Percentiles rank a stretch among this genome's conserved stretches.
Conservation (phyloP, 2,888 invertebrate genomes). For the Venustoraphidia nigricollis region DNA sequence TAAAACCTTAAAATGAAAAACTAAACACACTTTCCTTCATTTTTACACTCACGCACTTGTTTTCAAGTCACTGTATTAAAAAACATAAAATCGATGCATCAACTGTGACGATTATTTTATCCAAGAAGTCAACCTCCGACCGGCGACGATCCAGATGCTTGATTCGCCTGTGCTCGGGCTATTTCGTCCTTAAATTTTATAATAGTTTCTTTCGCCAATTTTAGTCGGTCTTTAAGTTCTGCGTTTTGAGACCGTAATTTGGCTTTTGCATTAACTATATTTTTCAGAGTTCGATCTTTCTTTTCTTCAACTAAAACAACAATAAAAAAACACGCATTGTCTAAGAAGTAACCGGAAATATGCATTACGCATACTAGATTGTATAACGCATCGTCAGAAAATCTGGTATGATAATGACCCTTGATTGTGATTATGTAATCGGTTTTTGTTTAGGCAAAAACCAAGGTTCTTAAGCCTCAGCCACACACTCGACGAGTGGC, state of each 20-base stretch:
- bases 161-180: constrained; percentile 27
- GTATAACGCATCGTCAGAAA: constrained; percentile 5
- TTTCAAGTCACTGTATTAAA: constrained; percentile 8
- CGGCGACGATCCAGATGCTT: constrained; percentile 6
- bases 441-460: no score
- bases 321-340: constrained; percentile 23
- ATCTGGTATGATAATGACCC: background rate
- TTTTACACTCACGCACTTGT: background rate
- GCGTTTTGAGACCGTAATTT: constrained; percentile 71
- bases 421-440: no score
- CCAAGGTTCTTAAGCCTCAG: no score
- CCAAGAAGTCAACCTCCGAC: no score
- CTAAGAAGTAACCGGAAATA: background rate
- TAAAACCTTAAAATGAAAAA: no score
- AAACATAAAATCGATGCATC: background rate
- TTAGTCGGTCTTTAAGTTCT: constrained; percentile 70
- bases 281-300: constrained; percentile 62
- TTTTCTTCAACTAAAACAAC: constrained; percentile 85
- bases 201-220: constrained; percentile 74
- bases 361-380: background rate
- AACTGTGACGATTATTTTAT: no score
- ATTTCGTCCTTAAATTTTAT: constrained; percentile 68
- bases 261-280: constrained; percentile 60
- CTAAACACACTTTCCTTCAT: background rate
- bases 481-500: no score